Base-by-base conservation (phyloP, 2,888 invertebrate genomes). In the Caenorhabditis sinica region DNA sequence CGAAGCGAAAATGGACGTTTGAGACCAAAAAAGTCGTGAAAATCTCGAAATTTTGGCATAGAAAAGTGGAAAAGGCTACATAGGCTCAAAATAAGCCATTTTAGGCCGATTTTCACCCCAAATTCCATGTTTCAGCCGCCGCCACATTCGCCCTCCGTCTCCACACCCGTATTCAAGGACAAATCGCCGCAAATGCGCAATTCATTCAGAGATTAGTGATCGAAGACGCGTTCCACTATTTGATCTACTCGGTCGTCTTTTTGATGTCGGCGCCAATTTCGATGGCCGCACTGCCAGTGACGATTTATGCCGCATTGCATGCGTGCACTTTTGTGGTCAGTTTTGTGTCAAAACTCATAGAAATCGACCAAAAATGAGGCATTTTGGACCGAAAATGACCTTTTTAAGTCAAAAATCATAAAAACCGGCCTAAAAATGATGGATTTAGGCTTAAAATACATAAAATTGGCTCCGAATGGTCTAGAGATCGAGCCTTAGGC, bases 221-320 rank as follows among this genome's bases (percentile, higher is more conserved):
- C 30, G 98, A 99, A 93, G 94, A 94, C 90, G 97, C 97, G 90
- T 97, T 96, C 86, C 99, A 99, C 93, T 99, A 99, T 93, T 94
- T 99, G 88, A 95, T 98, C 94, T 99, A 96, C 94, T 96, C 97
- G 61, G 94, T 97, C 90, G 96, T 98, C 93, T 99, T 99, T 93
- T 95, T 98, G 92, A 97, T 96, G 93, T 96, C 96, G 45, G 94
- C 95, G 79, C 97, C 98, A 33, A 95, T 97, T 72, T 95, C 97
- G 88, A 94, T 98, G 95, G 96, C 96, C 25, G 94, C 98, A 90
- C 94, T 96, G 83, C 99, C 99, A 8, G 95, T 98, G 82, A 95
- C 96, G 90, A 94, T 98, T 88, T 99, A 97, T 94, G 97, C 97
- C 2, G 93, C 97, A 17, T 95, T 98, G 61, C 98, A 99, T 94